phyloP scores from a whole-genome alignment of 2,888 invertebrate genomes.

The Lasioglossum morio region DNA sequence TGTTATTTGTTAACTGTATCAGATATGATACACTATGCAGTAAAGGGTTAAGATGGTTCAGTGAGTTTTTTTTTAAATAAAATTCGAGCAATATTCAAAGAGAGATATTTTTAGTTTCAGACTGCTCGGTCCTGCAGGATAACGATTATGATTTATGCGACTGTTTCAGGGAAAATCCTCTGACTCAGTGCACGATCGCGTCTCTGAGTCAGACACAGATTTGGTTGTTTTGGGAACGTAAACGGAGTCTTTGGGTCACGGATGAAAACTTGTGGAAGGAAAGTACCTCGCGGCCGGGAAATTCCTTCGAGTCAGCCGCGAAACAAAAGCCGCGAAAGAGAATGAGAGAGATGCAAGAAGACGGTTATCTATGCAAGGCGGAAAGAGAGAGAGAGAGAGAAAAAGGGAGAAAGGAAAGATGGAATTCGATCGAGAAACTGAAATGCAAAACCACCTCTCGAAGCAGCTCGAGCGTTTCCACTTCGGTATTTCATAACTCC shows the following conservation, averaged over 20 bases:
- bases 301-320: constrained; percentile 46
- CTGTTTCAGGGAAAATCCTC: background rate
- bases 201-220: background rate
- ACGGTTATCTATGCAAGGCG: background rate
- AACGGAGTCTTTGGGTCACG: constrained; percentile 14
- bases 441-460: constrained; percentile 76
- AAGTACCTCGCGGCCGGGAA: constrained; percentile 47
- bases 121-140: background rate
- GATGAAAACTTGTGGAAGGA: constrained; percentile 33
- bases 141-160: background rate
- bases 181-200: background rate
- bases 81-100: background rate
- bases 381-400: background rate
- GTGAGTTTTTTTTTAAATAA: background rate
- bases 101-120: background rate
- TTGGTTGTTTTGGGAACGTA: background rate
- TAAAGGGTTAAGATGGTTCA: too few relatives aligned
- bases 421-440: constrained; percentile 70
- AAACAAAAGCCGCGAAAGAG: constrained; percentile 47
- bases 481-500: constrained; percentile 77
- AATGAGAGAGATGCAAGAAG: background rate
- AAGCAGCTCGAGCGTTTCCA: constrained; percentile 68
- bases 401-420: constrained; percentile 33
- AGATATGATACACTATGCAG: too few relatives aligned
- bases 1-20: too few relatives aligned